Evolutionary conservation across 2,113 vertebrate species (phyloP).

Genomic region (Nothoprocta pentlandii): DNA sequence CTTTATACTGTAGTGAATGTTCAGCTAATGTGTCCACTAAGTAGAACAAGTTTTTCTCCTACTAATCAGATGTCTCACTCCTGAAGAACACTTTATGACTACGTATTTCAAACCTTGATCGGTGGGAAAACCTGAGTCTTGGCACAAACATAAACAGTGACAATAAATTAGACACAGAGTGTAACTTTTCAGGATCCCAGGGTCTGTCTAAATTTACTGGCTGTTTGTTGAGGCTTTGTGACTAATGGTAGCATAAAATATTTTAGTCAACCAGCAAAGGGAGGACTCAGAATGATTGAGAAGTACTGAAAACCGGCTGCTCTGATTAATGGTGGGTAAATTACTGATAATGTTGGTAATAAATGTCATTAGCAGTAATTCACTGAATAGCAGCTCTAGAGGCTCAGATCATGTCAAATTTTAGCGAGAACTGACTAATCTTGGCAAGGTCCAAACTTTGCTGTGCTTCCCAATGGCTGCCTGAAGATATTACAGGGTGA

Average conservation of each 20-base stretch:
- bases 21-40: background rate
- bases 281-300: constrained; percentile 68
- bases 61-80: background rate
- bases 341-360: constrained; percentile 66
- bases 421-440: constrained; percentile 31
- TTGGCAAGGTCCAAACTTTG: constrained; percentile 13
- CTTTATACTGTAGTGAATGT: background rate
- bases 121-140: constrained; percentile 43
- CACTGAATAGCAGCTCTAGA: constrained; percentile 10
- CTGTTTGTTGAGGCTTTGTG: constrained; percentile 67
- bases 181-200: constrained; percentile 29
- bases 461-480: background rate
- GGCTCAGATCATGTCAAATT: constrained; percentile 18
- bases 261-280: constrained; percentile 73
- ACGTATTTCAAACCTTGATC: constrained; percentile 68
- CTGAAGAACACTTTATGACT: constrained; percentile 52
- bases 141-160: constrained; percentile 70
- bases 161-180: constrained; percentile 65
- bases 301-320: constrained; percentile 53
- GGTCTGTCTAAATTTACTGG: constrained; percentile 70
- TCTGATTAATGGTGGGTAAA: constrained; percentile 72
- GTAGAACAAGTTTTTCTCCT: background rate
- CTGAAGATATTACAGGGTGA: background rate
- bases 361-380: constrained; percentile 70
- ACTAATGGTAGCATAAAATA: constrained; percentile 73